Percentiles rank a stretch among this genome's conserved stretches.
Evolutionary conservation across 2,797 vertebrate genomes (phyloP).

Genomic region (Pagetopsis macropterus): DNA sequence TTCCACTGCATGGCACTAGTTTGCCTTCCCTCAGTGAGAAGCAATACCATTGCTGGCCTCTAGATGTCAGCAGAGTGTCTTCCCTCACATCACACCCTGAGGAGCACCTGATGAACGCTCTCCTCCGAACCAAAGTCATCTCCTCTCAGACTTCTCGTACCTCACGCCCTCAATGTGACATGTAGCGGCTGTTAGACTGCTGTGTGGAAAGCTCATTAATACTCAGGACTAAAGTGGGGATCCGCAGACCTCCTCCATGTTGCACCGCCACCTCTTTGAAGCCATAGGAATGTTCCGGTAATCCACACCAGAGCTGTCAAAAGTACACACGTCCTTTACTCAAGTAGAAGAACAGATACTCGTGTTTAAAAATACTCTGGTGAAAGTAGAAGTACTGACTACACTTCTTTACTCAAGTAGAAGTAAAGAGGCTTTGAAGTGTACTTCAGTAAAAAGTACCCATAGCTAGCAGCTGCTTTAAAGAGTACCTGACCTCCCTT

Average conservation of each 20-base stretch:
- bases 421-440: too few species aligned
- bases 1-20: too few species aligned
- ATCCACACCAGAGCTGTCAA: conserved; percentile 19
- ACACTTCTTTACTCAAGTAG: too few species aligned
- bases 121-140: conserved; percentile 27
- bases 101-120: conserved; percentile 45
- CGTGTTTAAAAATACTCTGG: too few species aligned
- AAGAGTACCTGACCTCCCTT: too few species aligned
- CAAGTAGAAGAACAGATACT: too few species aligned
- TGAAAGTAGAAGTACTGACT: too few species aligned
- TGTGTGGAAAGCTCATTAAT: conserved; percentile 35
- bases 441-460: too few species aligned
- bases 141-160: conserved; percentile 38
- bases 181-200: conserved; percentile 24
- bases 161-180: conserved; percentile 15
- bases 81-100: conserved; percentile 26
- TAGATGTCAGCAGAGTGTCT: conserved; percentile 74
- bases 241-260: conserved; percentile 39
- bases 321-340: too few species aligned
- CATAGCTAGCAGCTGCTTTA: too few species aligned
- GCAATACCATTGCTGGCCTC: conserved; percentile 49
- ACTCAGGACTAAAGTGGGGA: conserved; percentile 17
- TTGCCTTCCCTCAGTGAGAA: not conserved
- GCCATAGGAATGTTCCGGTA: conserved; percentile 26
- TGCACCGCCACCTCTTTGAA: conserved; percentile 29